Conservation (phyloP, 2,888 invertebrate genomes). For the Unio delphinus region DNA sequence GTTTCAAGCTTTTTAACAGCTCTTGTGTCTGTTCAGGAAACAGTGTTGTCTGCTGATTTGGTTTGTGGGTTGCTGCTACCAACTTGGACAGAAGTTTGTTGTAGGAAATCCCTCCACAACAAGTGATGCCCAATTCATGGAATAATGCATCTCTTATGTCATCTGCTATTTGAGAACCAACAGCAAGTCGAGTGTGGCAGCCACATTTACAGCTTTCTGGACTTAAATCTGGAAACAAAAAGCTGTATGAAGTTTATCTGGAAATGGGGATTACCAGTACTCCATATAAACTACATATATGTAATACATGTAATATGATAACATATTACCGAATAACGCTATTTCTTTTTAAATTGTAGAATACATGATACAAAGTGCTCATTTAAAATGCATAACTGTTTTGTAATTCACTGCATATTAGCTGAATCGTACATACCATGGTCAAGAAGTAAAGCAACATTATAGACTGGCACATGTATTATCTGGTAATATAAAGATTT, state of each 20-base stretch:
- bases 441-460: no score
- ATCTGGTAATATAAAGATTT: no score
- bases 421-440: no score
- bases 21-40: slow-evolving; percentile 80
- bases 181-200: slow-evolving; percentile 79
- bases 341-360: no score
- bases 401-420: no score
- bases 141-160: slow-evolving; percentile 82
- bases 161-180: slow-evolving; percentile 83
- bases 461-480: no score
- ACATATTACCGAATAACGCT: not conserved
- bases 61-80: slow-evolving; percentile 73
- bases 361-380: no score
- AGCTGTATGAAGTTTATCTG: not conserved
- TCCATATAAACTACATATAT: not conserved
- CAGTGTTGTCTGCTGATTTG: slow-evolving; percentile 86
- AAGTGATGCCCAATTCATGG: slow-evolving; percentile 81
- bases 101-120: slow-evolving; percentile 87
- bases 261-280: not conserved
- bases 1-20: slow-evolving; percentile 78
- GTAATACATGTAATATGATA: not conserved
- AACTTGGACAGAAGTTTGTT: slow-evolving; percentile 89
- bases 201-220: slow-evolving; percentile 79
- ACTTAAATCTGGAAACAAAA: not conserved
- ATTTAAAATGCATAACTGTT: no score